Evolutionary conservation across 2,888 invertebrate species (phyloP), one percentile per base, ranked within the genome.

Genomic region (Liopterus haemorrhoidalis): DNA sequence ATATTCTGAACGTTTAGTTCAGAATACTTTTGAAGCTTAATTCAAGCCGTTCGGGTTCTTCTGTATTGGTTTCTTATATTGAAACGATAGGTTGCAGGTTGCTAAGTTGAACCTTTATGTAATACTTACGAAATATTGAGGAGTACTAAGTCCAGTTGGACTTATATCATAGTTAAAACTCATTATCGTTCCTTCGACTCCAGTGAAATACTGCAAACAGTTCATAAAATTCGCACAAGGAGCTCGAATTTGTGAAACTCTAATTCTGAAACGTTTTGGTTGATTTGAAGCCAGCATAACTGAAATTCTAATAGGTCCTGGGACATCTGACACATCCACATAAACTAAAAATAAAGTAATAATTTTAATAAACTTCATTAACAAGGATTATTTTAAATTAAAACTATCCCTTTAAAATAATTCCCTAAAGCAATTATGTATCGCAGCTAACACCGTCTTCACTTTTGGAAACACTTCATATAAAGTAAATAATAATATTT

Each of bases 111-210:
- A n/a, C n/a, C n/a, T n/a, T n/a, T n/a, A 4, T 28, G 22, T 41
- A 22, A 22, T 44, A 62, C 71, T 65, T 68, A 82, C 83, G 57
- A 81, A 70, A 62, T 83, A 83, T 46, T 75, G 75, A 0, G 78
- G 75, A 18, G 61, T 61, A 53, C 74, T 33, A 3, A 45, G 27
- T 1, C 44, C 44, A 12, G 38, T 38, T 9, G 44, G 44, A 25
- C 44, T 45, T 11, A 39, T 24, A 32, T 78, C 74, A 57, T 84
- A 85, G 60, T 85, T 86, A 59, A 85, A 85, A 1, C 82, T 82
- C 58, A 80, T 77, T 11, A 86, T 64, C 11, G 70, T 65, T 2
- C 84, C 85, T 44, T 72, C 70, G 0, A 68, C 53, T 12, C 73
- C 77, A 1, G 68, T 75, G 51, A 71, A 78, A 59, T 80, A 83